Base-by-base conservation (phyloP, 2,888 invertebrate species). In the Acanthosepion esculentum region DNA sequence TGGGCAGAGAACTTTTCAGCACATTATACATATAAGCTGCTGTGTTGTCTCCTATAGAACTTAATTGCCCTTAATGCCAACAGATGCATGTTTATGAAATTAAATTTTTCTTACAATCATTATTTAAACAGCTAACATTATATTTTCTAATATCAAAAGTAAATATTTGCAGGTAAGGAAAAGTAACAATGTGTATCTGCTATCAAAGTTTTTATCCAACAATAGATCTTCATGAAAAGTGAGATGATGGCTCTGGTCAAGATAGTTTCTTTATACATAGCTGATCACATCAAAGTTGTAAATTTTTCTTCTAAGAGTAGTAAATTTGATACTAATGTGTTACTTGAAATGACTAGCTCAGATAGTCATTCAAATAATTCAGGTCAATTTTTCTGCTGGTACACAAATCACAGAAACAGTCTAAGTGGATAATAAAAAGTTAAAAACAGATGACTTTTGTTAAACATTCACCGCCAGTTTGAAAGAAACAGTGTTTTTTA, bases 251-350 rank as follows among this genome's bases (percentile, higher is more conserved):
- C 26, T 29, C 10, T 29, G 78, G 78, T 78, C 78, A 78, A 18
- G 78, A 78, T n/a, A n/a, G n/a, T 1, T 78, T 78, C n/a, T 78
- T 78, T n/a, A 78, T 33, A 78, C n/a, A n/a, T n/a, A 78, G 78
- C 78, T 78, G 78, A 33, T 78, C n/a, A 78, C 4, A 15, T n/a
- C 78, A 78, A 78, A 33, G n/a, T 33, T 23, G 33, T 15, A 78
- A 33, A 33, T 78, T 78, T n/a, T 78, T 33, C n/a, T n/a, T 78
- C n/a, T 78, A 78, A n/a, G n/a, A n/a, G n/a, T 78, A n/a, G 78
- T 78, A 78, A n/a, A 78, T 78, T 78, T 78, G 78, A 78, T 33
- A 78, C n/a, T n/a, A 78, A 78, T 78, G 78, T 78, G n/a, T 78
- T 33, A 78, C 78, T 78, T 33, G 78, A 78, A 78, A 78, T 78